Percentiles rank a stretch among this genome's conserved stretches.
phyloP scores from a whole-genome alignment of 2,113 vertebrate species.

The Circaetus cinerascens region DNA sequence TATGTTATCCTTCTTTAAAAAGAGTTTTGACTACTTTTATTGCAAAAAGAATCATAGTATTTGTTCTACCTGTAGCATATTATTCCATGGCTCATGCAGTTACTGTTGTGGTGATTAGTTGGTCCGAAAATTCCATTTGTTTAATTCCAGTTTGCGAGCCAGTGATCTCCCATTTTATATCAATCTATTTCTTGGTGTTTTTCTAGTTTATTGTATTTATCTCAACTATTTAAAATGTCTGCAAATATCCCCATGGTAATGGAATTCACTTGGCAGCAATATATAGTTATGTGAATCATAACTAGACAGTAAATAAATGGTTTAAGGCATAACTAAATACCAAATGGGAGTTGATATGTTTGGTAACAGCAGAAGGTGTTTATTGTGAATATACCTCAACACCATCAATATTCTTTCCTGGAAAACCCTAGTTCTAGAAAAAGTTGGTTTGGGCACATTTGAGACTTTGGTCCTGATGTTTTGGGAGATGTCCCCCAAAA shows the following conservation, averaged over 20 bases:
- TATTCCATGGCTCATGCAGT: background rate
- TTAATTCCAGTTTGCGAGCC: background rate
- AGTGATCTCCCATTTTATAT: background rate
- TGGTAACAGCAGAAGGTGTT: background rate
- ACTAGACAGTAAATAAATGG: background rate
- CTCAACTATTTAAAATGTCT: constrained; percentile 13
- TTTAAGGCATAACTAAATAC: background rate
- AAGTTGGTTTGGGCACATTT: background rate
- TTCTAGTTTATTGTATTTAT: constrained; percentile 5
- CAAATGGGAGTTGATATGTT: background rate
- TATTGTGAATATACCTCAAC: background rate
- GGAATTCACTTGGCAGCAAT: constrained; percentile 23
- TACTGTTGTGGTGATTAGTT: background rate
- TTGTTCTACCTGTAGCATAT: background rate
- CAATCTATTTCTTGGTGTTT: background rate
- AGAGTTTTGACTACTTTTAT: background rate
- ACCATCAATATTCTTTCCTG: background rate
- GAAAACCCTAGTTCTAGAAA: background rate
- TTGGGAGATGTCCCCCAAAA: background rate
- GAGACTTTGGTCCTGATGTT: background rate
- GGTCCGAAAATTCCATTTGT: background rate
- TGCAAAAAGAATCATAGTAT: background rate
- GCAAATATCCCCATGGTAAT: constrained; percentile 29
- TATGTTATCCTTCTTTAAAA: background rate
- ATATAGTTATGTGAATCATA: constrained; percentile 16